phyloP scores from a whole-genome alignment of 1,140 invertebrate genomes.

The Tetragnatha versicolor region DNA sequence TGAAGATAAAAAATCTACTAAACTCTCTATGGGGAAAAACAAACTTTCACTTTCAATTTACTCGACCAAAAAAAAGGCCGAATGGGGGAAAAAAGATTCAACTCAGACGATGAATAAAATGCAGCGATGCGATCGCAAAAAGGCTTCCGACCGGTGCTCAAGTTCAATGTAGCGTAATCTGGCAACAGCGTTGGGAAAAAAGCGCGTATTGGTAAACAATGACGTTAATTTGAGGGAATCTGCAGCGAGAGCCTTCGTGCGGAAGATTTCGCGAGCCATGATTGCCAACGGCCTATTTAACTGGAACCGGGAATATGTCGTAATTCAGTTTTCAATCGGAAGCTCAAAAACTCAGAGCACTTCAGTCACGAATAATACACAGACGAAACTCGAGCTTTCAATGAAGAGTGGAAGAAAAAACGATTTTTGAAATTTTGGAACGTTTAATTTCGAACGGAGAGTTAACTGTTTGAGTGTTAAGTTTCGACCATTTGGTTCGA shows the following conservation, averaged over 20 bases:
- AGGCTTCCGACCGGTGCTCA: neutral
- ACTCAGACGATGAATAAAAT: no score
- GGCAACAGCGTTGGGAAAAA: neutral
- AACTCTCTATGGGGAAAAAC: no score
- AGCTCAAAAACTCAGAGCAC: no score
- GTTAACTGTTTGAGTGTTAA: no score
- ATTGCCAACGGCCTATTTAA: neutral
- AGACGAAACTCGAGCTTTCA: no score
- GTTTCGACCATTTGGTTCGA: no score
- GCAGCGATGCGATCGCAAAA: neutral
- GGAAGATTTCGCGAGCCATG: neutral
- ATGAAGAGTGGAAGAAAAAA: no score
- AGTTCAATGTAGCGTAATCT: conserved; percentile 8
- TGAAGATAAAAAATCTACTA: no score
- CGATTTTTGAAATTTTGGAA: no score
- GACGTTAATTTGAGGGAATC: neutral
- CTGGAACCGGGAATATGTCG: neutral
- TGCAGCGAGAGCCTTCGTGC: neutral
- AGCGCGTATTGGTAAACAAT: conserved; percentile 15
- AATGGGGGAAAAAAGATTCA: neutral
- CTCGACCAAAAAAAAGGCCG: neutral
- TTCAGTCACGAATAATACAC: no score
- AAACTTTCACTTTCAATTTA: neutral
- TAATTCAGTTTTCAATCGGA: no score
- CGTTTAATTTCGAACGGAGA: no score